phyloP scores from a whole-genome alignment of 2,113 vertebrate species.

The Cyprinodon variegatus region DNA sequence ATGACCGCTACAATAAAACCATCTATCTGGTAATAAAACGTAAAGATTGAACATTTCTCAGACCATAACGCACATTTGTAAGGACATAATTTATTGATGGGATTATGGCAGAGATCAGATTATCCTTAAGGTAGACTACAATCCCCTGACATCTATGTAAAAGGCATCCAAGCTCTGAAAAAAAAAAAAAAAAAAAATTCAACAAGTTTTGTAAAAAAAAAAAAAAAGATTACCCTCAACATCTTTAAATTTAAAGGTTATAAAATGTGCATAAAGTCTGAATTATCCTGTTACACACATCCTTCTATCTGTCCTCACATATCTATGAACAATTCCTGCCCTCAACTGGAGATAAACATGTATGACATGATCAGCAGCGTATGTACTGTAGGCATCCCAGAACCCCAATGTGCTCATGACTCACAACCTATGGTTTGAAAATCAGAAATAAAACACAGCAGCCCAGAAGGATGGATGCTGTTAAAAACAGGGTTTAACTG shows the following conservation, averaged over 20 bases:
- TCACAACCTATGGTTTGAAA: background rate
- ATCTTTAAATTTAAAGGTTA: background rate
- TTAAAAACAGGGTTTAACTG: background rate
- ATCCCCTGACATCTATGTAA: background rate
- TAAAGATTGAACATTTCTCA: too few species aligned
- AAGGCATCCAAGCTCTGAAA: background rate
- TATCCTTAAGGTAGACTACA: background rate
- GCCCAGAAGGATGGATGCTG: background rate
- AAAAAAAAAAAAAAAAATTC: background rate
- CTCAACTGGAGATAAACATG: slow-evolving; percentile 30
- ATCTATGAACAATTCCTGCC: slow-evolving; percentile 42
- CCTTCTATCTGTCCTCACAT: background rate
- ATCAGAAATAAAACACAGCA: background rate
- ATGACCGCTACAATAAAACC: too few species aligned
- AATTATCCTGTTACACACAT: slow-evolving; percentile 37
- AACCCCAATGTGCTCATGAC: background rate
- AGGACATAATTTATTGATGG: background rate
- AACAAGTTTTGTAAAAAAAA: background rate
- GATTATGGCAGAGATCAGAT: background rate
- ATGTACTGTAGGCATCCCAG: background rate
- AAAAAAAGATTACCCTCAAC: background rate
- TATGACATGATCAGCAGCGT: slow-evolving; percentile 14
- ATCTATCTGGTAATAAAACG: too few species aligned
- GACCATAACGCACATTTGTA: too few species aligned
- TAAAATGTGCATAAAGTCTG: slow-evolving; percentile 21